Base-by-base conservation (phyloP, 2,113 vertebrate genomes). In the Cygnus atratus region DNA sequence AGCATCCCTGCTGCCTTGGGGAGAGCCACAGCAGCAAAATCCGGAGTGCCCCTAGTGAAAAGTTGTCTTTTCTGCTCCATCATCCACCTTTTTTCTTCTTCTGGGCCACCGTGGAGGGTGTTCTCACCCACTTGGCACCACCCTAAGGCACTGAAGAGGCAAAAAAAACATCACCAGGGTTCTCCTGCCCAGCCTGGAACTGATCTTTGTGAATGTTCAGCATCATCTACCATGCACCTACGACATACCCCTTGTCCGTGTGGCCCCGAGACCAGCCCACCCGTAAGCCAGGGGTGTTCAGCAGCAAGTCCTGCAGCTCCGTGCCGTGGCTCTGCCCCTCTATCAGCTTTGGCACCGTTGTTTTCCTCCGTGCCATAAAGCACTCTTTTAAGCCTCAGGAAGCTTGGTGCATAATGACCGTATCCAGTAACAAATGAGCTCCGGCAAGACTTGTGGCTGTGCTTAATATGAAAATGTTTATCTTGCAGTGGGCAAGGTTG, bases 231-330 rank as follows among this genome's bases (percentile, higher is more conserved):
- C 0, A 2, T 5, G 31, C 54, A 20, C 18, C 59, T 19, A 43
- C 39, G 8, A 28, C 1, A 3, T 13, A 6, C 13, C 48, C 3
- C 0, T 16, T 3, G 24, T 10, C 48, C 5, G 0, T 2, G 48
- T 9, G 55, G 46, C 22, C 13, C 2, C 0, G 3, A 35, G 57
- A 18, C 33, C 33, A 17, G 62, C 55, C 54, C 43, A 44, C 43
- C 43, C 43, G 6, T 44, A 44, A 44, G 41, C 41, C 41, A 14
- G 41, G 41, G 41, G 41, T 13, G 41, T 43, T 43, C 41, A 43
- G 28, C 22, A 20, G 21, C 44, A 4, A 37, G 43, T 14, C 31
- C 58, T 3, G 22, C 1, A 6, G 9, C 29, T 70, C 26, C 5
- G 48, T 5, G 2, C 35, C 24, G 48, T 3, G 8, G 7, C 67